phyloP scores from a whole-genome alignment of 2,888 invertebrate species.

The Perithous albicinctus region DNA sequence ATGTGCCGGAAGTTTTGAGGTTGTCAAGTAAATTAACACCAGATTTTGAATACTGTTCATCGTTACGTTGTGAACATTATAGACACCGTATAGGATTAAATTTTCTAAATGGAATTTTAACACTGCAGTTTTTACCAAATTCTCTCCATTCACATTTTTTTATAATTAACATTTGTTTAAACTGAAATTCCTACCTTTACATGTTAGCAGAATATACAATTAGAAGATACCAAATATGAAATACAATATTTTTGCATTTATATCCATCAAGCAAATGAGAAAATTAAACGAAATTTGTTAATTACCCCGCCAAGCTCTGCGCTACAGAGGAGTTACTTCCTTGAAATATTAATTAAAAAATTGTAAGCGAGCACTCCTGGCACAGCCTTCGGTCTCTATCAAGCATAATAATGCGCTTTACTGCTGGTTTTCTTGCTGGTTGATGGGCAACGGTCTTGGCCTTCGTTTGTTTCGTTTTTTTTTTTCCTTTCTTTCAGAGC shows the following conservation, averaged over 20 bases:
- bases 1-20: too few species aligned
- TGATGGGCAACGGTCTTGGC: slow-evolving; percentile 17
- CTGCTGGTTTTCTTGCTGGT: slow-evolving; percentile 9
- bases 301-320: neutral
- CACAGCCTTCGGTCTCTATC: neutral
- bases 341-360: slow-evolving; percentile 21
- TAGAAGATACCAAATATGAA: neutral
- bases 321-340: neutral
- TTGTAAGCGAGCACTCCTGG: neutral
- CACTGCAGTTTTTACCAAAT: too few species aligned
- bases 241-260: neutral
- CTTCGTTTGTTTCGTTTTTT: slow-evolving; percentile 8
- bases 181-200: too few species aligned
- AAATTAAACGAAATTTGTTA: neutral
- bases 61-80: too few species aligned
- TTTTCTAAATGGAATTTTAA: too few species aligned
- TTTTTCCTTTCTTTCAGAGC: slow-evolving; percentile 13
- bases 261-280: neutral
- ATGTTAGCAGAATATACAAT: neutral
- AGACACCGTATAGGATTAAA: too few species aligned
- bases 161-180: too few species aligned
- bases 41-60: too few species aligned
- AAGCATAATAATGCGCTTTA: slow-evolving; percentile 27
- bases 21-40: too few species aligned
- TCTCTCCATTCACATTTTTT: too few species aligned